A percentile compares a stretch with the other conserved stretches of the same genome.
Evolutionary conservation across 2,113 vertebrate species (phyloP).

Genomic region (Drymodes brunneopygia): DNA sequence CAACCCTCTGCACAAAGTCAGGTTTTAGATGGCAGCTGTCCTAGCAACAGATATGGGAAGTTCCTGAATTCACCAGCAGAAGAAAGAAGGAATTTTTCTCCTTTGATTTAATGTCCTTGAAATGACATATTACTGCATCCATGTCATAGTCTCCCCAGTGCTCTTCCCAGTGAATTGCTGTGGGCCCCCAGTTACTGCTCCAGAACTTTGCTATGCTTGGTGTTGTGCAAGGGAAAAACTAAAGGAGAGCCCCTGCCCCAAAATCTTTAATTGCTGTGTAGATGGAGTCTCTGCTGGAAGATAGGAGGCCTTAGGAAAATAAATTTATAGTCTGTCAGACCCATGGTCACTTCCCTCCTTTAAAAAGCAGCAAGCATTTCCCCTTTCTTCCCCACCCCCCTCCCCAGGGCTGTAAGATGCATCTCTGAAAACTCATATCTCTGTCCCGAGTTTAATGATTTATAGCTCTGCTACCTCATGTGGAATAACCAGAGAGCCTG

Average conservation of each 20-base stretch:
- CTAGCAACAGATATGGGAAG: neutral
- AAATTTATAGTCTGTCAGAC: neutral
- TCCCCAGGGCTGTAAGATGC: neutral
- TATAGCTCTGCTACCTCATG: neutral
- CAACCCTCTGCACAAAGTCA: neutral
- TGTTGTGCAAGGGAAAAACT: neutral
- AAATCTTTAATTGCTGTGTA: neutral
- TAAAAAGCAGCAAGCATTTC: neutral
- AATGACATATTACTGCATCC: neutral
- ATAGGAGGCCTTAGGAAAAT: neutral
- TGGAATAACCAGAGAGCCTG: neutral
- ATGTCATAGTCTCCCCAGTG: neutral
- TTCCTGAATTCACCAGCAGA: neutral
- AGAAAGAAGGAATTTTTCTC: neutral
- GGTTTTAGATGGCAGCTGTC: neutral
- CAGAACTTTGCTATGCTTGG: neutral
- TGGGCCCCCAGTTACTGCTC: neutral
- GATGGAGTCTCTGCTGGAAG: neutral
- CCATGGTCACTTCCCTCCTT: neutral
- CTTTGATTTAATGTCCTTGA: neutral
- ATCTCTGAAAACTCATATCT: neutral
- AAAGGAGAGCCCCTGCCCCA: neutral
- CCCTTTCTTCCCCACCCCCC: neutral
- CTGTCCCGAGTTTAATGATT: neutral
- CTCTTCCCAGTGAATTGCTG: neutral